These are phyloP conservation scores for Dasyprocta punctata DNA, from an alignment of 2,113 vertebrate species.

Conservation along the genomic window DNA sequence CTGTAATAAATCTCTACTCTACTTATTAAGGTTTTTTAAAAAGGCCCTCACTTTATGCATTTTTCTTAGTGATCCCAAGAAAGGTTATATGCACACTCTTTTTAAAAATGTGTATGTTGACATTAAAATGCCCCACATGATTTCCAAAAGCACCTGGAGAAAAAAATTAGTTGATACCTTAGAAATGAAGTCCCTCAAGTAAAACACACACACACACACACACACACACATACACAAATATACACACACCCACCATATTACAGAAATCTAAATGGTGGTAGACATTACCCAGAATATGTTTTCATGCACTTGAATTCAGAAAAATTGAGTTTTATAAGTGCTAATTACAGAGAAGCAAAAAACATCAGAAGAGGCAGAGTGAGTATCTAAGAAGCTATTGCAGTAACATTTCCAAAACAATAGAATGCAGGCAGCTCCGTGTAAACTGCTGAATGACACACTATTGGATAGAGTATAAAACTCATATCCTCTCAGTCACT, in stretches of 20 bases:
- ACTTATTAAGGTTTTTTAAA: conserved; percentile 55
- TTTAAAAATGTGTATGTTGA: conserved; percentile 1
- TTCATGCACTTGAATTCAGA: background rate
- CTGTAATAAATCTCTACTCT: background rate
- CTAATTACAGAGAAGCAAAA: background rate
- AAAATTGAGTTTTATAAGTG: background rate
- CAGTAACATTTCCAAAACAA: background rate
- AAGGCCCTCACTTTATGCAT: conserved; percentile 50
- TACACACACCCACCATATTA: background rate
- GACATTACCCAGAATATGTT: background rate
- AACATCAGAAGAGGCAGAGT: background rate
- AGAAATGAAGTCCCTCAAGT: conserved; percentile 40
- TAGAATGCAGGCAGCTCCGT: background rate
- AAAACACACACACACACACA: background rate
- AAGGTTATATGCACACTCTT: background rate
- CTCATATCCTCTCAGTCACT: background rate
- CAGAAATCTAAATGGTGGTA: background rate
- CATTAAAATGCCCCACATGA: background rate
- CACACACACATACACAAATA: background rate
- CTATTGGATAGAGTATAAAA: background rate
- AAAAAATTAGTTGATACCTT: background rate
- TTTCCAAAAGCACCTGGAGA: conserved; percentile 46
- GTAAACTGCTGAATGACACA: background rate
- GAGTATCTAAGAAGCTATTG: background rate
- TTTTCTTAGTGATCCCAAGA: conserved; percentile 31